phyloP scores from a whole-genome alignment of 2,797 vertebrate genomes.

The Pygocentrus nattereri region DNA sequence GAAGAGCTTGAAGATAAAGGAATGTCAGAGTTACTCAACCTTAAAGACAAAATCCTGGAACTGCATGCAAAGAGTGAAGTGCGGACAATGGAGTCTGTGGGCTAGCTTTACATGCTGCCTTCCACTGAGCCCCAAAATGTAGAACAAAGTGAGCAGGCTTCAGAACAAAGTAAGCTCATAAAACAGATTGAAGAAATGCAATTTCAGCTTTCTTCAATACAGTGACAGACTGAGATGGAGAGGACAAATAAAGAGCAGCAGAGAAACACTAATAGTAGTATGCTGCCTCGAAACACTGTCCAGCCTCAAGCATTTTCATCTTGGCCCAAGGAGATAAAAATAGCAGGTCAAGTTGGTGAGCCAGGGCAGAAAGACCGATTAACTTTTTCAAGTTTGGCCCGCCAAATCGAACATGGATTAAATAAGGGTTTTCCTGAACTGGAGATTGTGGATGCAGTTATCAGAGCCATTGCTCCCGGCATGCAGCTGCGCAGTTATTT shows the following conservation, averaged over 20 bases:
- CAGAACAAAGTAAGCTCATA: background rate
- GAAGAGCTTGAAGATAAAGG: background rate
- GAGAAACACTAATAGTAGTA: background rate
- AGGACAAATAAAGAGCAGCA: background rate
- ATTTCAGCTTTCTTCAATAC: background rate
- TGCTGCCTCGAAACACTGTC: background rate
- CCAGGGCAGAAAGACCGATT: background rate
- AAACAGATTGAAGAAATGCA: background rate
- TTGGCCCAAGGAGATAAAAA: background rate
- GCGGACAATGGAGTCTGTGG: no score
- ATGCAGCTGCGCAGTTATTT: conserved; percentile 51
- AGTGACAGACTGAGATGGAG: background rate
- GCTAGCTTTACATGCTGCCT: no score
- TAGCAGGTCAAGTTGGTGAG: background rate
- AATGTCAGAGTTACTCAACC: background rate
- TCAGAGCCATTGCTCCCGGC: conserved; percentile 16
- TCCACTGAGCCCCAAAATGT: no score
- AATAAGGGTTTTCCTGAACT: conserved; percentile 25
- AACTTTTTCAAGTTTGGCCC: background rate
- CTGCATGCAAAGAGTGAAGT: no score
- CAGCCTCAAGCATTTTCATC: background rate
- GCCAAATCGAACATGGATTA: conserved; percentile 40
- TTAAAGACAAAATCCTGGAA: background rate
- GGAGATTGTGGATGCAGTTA: conserved; percentile 45
- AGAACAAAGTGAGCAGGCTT: no score